Conservation (phyloP, 2,888 invertebrate genomes). For the Drosophila meridionalis region DNA sequence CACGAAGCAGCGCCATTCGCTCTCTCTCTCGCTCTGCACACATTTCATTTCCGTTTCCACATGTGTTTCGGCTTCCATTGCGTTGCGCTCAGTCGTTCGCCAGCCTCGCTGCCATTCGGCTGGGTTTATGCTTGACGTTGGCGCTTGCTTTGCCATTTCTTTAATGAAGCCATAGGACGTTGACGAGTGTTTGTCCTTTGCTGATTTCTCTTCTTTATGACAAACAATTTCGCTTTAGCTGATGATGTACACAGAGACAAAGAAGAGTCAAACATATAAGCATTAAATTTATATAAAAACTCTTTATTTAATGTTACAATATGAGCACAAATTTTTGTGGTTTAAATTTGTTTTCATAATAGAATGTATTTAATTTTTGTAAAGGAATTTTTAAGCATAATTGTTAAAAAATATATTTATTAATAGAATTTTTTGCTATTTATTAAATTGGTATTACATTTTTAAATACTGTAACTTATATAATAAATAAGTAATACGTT, state of each 20-base stretch:
- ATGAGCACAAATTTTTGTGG: background rate
- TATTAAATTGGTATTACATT: too few species aligned
- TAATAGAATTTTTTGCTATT: background rate
- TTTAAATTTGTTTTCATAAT: background rate
- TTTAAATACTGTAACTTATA: background rate
- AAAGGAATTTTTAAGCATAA: background rate
- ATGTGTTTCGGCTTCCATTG: slow-evolving; percentile 10
- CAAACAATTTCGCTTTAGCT: background rate
- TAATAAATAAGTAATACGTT: background rate
- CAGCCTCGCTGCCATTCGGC: slow-evolving; percentile 40
- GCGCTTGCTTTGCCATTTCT: background rate
- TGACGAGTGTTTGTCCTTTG: background rate
- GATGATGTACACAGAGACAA: background rate
- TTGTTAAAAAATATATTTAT: too few species aligned
- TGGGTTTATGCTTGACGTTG: background rate
- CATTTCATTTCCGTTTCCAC: slow-evolving; percentile 32
- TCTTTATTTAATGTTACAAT: background rate
- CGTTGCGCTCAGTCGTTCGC: slow-evolving; percentile 40
- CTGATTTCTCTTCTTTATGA: background rate
- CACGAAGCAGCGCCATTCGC: background rate
- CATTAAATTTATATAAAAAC: background rate
- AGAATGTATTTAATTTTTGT: background rate
- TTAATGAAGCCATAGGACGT: background rate
- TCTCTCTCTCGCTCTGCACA: background rate
- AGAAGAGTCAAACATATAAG: background rate